Conservation (phyloP, 2,113 vertebrate species). For the Dipodomys stephensi region DNA sequence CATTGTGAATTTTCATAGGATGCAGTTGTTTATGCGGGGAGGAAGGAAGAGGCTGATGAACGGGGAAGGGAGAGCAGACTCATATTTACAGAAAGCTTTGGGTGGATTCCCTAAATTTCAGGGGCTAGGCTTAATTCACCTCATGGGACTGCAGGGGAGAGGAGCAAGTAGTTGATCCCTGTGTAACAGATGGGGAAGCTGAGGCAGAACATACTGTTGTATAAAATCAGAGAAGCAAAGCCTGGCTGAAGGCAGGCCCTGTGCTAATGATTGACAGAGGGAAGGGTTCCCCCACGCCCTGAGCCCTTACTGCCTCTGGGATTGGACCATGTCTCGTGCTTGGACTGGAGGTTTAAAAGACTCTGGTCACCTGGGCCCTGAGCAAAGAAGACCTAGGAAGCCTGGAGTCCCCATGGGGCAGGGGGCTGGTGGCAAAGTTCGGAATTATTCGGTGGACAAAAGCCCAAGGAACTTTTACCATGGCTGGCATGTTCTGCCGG, state of each 20-base stretch:
- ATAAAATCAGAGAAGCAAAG: neutral
- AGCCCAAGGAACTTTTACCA: neutral
- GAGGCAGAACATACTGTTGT: constrained; percentile 11
- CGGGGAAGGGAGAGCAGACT: constrained; percentile 37
- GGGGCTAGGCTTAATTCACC: neutral
- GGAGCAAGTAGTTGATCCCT: neutral
- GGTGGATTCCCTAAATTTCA: neutral
- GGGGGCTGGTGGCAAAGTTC: neutral
- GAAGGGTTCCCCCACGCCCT: too few relatives aligned
- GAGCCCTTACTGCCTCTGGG: too few relatives aligned
- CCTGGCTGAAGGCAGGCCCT: neutral
- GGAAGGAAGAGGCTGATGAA: constrained; percentile 41
- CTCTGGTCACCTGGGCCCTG: too few relatives aligned
- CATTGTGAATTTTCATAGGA: constrained; percentile 66
- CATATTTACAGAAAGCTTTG: neutral
- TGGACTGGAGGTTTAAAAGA: too few relatives aligned
- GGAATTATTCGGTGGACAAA: neutral
- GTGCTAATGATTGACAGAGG: neutral
- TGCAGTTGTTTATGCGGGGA: constrained; percentile 59
- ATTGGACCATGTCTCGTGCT: too few relatives aligned
- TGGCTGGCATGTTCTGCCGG: neutral
- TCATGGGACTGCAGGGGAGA: neutral
- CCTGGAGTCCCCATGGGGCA: neutral
- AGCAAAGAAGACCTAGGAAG: neutral
- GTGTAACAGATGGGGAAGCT: constrained; percentile 13